Evolutionary conservation across 1,140 invertebrate species (phyloP).

Genomic region (Lordiphosa clarofinis): DNA sequence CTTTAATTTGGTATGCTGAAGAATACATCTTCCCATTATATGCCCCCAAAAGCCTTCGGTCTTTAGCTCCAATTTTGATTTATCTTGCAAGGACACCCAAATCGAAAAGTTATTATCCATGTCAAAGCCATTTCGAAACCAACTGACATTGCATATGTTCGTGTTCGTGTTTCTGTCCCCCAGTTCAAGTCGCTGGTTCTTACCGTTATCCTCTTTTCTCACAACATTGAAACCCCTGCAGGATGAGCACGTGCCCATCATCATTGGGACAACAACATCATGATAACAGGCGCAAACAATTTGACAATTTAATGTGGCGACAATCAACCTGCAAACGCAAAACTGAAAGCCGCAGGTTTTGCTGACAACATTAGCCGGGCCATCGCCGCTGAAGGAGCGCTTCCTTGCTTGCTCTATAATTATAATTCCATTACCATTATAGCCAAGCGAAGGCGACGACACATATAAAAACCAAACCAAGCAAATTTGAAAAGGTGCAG

Average conservation of each 20-base stretch:
- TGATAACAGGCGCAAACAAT: constrained; percentile 70
- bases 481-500: constrained; percentile 62
- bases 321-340: constrained; percentile 43
- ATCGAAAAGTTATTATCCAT: too few species aligned
- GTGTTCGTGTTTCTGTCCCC: too few species aligned
- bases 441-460: constrained; percentile 26
- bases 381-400: constrained; percentile 33
- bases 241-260: constrained; percentile 55
- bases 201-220: too few species aligned
- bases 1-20: too few species aligned
- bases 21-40: too few species aligned
- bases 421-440: constrained; percentile 74
- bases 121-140: too few species aligned
- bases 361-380: constrained; percentile 66
- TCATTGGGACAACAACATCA: constrained; percentile 28
- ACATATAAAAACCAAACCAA: constrained; percentile 30
- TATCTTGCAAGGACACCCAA: too few species aligned
- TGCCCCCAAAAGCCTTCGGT: too few species aligned
- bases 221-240: neutral
- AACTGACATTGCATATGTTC: too few species aligned
- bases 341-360: constrained; percentile 24
- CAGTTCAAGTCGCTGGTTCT: too few species aligned
- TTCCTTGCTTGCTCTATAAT: constrained; percentile 49
- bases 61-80: too few species aligned
- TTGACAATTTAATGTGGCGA: constrained; percentile 74